Conservation (phyloP, 2,888 invertebrate genomes). For the Hypena proboscidalis region DNA sequence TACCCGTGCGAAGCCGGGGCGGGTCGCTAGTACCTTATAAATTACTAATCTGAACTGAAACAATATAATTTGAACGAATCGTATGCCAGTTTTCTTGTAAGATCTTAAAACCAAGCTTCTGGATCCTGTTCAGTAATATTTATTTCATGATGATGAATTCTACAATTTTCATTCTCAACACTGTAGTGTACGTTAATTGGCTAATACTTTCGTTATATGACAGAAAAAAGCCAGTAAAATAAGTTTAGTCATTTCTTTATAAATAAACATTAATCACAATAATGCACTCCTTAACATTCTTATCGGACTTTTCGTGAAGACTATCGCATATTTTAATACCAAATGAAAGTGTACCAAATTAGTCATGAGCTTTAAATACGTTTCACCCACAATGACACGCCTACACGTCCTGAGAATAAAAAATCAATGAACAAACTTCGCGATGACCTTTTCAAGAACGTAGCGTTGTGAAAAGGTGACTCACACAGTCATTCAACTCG, state of each 20-base stretch:
- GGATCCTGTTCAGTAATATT: no score
- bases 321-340: constrained; percentile 11
- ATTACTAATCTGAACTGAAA: no score
- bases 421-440: constrained; percentile 55
- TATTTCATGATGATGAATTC: no score
- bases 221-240: no score
- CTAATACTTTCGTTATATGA: no score
- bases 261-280: constrained; percentile 5
- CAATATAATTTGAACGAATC: no score
- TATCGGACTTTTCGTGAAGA: constrained; percentile 5
- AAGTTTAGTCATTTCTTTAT: background rate
- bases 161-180: no score
- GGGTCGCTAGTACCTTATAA: no score
- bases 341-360: constrained; percentile 43
- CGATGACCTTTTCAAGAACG: constrained; percentile 74
- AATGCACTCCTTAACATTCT: constrained; percentile 9
- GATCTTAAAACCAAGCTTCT: no score
- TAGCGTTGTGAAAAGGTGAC: constrained; percentile 68
- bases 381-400: constrained; percentile 44
- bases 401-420: constrained; percentile 43
- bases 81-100: no score
- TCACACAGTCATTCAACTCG: constrained; percentile 77
- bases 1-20: no score
- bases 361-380: constrained; percentile 46
- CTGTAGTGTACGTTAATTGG: no score